Percentiles rank a stretch among this genome's conserved stretches.
phyloP scores from a whole-genome alignment of 2,797 vertebrate genomes.

The Acomys russatus region DNA sequence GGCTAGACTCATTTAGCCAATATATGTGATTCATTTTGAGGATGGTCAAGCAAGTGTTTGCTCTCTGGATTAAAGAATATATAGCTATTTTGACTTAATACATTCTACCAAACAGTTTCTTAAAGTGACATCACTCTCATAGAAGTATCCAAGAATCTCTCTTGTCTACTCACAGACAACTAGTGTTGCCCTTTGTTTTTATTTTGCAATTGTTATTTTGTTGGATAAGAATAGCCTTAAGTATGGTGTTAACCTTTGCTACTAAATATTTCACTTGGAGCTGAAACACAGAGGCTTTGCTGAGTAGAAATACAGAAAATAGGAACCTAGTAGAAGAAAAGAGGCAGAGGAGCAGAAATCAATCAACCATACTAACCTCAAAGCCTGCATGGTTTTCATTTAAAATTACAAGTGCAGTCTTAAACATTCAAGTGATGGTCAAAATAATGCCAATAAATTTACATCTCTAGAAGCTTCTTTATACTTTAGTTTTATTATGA shows the following conservation, averaged over 20 bases:
- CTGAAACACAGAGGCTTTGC: constrained; percentile 25
- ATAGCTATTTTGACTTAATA: background rate
- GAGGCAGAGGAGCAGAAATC: background rate
- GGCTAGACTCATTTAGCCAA: background rate
- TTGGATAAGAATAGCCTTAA: background rate
- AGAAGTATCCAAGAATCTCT: background rate
- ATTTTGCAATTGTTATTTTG: constrained; percentile 2
- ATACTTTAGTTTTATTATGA: background rate
- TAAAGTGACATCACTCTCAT: background rate
- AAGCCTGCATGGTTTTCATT: constrained; percentile 30
- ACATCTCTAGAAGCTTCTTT: background rate
- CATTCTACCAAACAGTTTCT: background rate
- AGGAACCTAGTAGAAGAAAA: background rate
- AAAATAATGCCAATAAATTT: constrained; percentile 15
- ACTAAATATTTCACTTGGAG: constrained; percentile 39
- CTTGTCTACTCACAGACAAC: background rate
- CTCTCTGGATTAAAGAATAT: constrained; percentile 13
- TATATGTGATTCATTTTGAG: background rate
- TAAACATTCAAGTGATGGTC: background rate
- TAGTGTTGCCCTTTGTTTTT: background rate
- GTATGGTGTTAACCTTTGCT: constrained; percentile 40
- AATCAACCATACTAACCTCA: constrained; percentile 61
- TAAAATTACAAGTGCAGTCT: constrained; percentile 40
- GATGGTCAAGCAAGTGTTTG: background rate
- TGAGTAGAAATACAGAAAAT: constrained; percentile 21